Conservation (phyloP, 2,797 vertebrate genomes). For the Eulemur albifrons region DNA sequence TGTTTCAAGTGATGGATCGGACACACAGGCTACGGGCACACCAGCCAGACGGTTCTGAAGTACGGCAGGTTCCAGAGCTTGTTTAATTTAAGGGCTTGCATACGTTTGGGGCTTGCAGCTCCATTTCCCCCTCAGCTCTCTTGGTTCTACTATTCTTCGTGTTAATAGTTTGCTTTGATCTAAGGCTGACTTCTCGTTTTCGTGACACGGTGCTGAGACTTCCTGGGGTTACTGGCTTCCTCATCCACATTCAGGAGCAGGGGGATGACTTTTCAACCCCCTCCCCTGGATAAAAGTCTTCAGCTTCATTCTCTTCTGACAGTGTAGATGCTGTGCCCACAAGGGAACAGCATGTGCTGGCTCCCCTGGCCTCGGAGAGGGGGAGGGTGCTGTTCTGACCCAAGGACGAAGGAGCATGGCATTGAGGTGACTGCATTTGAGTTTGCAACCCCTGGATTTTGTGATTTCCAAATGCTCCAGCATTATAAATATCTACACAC, state of each 20-base stretch:
- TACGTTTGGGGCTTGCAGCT: rapidly evolving
- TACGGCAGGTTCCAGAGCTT: not conserved
- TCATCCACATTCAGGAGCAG: not conserved
- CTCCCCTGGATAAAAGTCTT: not conserved
- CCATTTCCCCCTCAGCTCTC: not conserved
- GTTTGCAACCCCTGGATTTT: not conserved
- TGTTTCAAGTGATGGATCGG: not conserved
- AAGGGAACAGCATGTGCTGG: not conserved
- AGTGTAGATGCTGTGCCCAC: not conserved
- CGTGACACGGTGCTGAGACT: not conserved
- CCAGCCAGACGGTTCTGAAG: not conserved
- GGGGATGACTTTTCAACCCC: not conserved
- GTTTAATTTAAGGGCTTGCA: not conserved
- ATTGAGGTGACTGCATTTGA: not conserved
- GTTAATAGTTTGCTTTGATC: not conserved
- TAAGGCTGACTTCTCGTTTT: not conserved
- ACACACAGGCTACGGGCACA: not conserved
- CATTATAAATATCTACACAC: not conserved
- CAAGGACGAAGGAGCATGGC: not conserved
- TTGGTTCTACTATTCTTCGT: not conserved
- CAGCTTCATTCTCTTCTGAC: not conserved
- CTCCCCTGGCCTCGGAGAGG: not conserved
- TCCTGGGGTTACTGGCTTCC: not conserved
- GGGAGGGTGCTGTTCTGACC: not conserved
- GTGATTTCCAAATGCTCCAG: not conserved